Base-by-base conservation (phyloP, 2,113 vertebrate species). In the mouse (Mus musculus) region DNA sequence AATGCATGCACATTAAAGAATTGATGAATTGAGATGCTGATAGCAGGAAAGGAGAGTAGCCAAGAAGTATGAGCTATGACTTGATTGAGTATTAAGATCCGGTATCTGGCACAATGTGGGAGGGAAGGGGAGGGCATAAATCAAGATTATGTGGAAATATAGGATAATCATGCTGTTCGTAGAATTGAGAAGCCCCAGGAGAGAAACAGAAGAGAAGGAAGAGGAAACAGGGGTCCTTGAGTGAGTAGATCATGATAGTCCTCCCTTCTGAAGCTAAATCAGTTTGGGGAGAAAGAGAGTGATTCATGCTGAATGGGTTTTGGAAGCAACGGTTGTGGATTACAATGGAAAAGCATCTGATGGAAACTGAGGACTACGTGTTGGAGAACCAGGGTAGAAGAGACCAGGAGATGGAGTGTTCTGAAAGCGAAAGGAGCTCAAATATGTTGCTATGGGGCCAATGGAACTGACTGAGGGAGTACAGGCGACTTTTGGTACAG, bases 391-490 rank as follows among this genome's bases (percentile, higher is more conserved):
- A 75, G 14, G 17, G 10, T 46, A 24, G 75, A 76, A 30, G 36
- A 80, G 2, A 12, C 0, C 6, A 39, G 14, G 19, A 59, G 28
- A 36, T 24, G 4, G 0, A 4, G 7, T 0, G 8, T 24, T 65
- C 42, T 56, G 20, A 71, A 59, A 87, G 75, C 24, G 3, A n/a
- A 52, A 28, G 9, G 49, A 88, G 17, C 10, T 33, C 22, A 24
- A 42, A 89, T 49, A 52, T 73, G 59, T 3, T 92, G 13, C 72
- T 46, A 24, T 30, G 72, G 87, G 30, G 65, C 36, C 22, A 75
- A 52, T 1, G 19, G 7, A 46, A 19, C 0, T 2, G 75, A 78
- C 39, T 4, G 36, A 75, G 30, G 72, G 42, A 26, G 14, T 28
- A n/a, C 10, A 72, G 81, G 11, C 61, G 69, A 59, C 61, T 82